phyloP scores from a whole-genome alignment of 2,888 invertebrate species.

The Herminia tarsipennalis region DNA sequence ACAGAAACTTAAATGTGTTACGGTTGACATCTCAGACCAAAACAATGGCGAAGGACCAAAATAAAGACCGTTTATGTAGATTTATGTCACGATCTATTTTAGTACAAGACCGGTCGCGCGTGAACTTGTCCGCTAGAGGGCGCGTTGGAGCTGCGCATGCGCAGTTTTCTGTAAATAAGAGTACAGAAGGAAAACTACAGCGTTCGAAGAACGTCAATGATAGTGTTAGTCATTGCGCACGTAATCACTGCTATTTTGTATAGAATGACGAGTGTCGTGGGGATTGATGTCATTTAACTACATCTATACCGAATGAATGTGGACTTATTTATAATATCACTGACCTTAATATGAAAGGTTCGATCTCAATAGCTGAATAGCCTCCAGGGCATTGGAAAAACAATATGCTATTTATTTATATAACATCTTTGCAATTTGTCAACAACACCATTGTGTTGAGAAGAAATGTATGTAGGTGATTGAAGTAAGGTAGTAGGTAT shows the following conservation, averaged over 20 bases:
- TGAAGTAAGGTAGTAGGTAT: no score
- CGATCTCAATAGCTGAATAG: no score
- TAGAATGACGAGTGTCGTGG: conserved; percentile 28
- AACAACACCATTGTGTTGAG: no score
- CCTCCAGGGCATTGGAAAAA: no score
- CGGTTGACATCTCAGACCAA: conserved; percentile 38
- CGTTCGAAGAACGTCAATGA: conserved; percentile 42
- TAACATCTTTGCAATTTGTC: no score
- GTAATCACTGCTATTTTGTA: conserved; percentile 37
- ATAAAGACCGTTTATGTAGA: conserved; percentile 79
- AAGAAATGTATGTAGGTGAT: no score
- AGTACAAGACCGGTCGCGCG: conserved; percentile 62
- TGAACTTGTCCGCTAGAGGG: conserved; percentile 70
- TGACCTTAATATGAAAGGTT: no score
- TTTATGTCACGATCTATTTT: conserved; percentile 82
- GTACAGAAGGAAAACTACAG: conserved; percentile 50
- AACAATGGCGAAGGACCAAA: conserved; percentile 65
- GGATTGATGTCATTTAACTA: conserved; percentile 23
- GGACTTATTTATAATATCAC: not conserved
- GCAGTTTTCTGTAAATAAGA: conserved; percentile 41
- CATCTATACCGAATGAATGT: not conserved
- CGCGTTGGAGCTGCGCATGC: conserved; percentile 53
- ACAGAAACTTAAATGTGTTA: conserved; percentile 4
- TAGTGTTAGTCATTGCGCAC: conserved; percentile 42
- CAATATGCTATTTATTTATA: no score